Evolutionary conservation across 2,888 invertebrate genomes (phyloP), one percentile per base, ranked within the genome.

Genomic region (Plebejus melissa): DNA sequence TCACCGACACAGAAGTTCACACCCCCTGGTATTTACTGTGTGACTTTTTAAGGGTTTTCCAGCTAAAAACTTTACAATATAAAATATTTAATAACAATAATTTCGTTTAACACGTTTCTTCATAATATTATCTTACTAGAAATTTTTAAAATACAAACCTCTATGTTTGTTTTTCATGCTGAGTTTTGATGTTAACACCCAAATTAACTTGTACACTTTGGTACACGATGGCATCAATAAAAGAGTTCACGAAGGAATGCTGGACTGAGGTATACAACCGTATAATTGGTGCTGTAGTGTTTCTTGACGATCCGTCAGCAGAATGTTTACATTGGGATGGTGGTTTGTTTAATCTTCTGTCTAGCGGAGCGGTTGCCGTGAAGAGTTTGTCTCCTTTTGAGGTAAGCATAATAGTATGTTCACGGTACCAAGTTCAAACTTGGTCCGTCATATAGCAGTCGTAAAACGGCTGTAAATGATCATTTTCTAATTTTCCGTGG

Each of bases 271-370:
- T 96, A 28, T 94, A 94, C 78, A 90, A 94, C 71, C 90, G 95
- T 82, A 94, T 96, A 69, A 94, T 94, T 75, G 94, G 94, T 80
- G 95, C 96, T 77, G 94, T 94, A 1, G 95, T 96, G 71, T 96
- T 95, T 81, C 86, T 96, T 69, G 96, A 96, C 82, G 94, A 95
- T 81, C 87, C 88, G 57, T 93, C 94, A 77, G 94, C 95, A 0
- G 96, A 96, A 83, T 95, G 95, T 82, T 85, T 96, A 69, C 96
- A 96, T 82, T 96, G 96, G 96, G 94, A 95, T 81, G 96, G 95
- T 1, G 96, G 96, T 0, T 88, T 95, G n/a, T 87, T 93, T 77
- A 89, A 93, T 77, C 86, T 96, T 13, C 86, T 95, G 74, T 85
- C 92, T 74, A 94, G 94, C 41, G 96, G 96, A 74, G 96, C 96